Percentiles rank a stretch among this genome's conserved stretches.
These are phyloP conservation scores for Philonicus albiceps DNA, from an alignment of 2,888 invertebrate genomes.

Conservation along the genomic window DNA sequence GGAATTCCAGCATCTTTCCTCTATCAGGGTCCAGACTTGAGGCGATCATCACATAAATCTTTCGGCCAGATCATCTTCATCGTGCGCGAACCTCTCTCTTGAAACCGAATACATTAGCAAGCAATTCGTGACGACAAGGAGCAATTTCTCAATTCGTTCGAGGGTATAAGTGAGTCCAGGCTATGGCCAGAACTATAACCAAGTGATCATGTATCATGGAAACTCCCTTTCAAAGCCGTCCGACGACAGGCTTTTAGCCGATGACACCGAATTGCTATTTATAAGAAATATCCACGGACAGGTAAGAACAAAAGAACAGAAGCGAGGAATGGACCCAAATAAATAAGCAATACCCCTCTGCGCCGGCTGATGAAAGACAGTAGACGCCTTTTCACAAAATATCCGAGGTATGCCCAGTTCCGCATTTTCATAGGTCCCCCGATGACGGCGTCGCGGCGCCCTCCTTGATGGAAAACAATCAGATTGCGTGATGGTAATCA, in stretches of 20 bases:
- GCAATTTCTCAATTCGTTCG: not conserved
- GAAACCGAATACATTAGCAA: not conserved
- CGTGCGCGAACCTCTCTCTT: not conserved
- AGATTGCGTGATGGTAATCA: constrained; percentile 34
- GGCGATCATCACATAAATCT: constrained; percentile 37
- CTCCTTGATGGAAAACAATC: not conserved
- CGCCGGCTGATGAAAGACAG: not conserved
- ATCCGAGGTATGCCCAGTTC: not conserved
- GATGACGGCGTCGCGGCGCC: not conserved
- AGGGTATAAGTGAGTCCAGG: not conserved
- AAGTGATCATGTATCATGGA: constrained; percentile 47
- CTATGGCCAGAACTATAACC: not conserved
- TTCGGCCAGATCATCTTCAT: constrained; percentile 12
- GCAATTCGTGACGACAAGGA: not conserved
- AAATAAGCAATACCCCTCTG: not conserved
- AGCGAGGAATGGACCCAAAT: not conserved
- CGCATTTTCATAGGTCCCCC: not conserved
- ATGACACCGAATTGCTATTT: constrained; percentile 64
- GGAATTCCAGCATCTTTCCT: constrained; percentile 11
- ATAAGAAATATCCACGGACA: constrained; percentile 42
- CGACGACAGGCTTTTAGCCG: constrained; percentile 62
- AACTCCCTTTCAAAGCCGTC: constrained; percentile 45
- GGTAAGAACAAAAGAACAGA: constrained; percentile 3
- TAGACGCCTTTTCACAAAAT: not conserved
- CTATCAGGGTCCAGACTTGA: not conserved